A percentile compares a stretch with the other conserved stretches of the same genome.
Conservation (phyloP, 2,797 vertebrate species). For the Epinephelus malabaricus region DNA sequence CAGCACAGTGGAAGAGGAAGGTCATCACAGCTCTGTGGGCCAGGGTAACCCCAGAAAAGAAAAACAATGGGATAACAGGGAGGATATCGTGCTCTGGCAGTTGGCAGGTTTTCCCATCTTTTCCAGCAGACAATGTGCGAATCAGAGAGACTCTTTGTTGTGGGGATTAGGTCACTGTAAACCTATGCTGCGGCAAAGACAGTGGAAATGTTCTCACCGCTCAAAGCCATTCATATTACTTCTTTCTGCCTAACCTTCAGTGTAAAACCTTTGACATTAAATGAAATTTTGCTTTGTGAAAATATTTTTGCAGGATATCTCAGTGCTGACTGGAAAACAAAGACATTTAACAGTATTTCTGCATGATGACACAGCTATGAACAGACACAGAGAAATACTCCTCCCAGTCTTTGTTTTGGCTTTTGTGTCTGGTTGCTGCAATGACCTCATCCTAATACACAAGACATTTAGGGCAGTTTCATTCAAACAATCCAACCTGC, state of each 20-base stretch:
- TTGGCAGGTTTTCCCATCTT: slow-evolving; percentile 68
- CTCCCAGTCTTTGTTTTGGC: background rate
- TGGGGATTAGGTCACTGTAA: slow-evolving; percentile 70
- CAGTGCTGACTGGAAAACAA: slow-evolving; percentile 3
- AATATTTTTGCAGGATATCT: slow-evolving; percentile 26
- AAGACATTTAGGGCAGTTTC: slow-evolving; percentile 8
- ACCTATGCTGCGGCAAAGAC: slow-evolving; percentile 51
- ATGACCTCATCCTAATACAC: slow-evolving; percentile 49
- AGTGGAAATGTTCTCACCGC: slow-evolving; percentile 54
- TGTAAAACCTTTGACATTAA: slow-evolving; percentile 23
- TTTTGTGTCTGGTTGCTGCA: slow-evolving; percentile 25
- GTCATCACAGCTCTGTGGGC: slow-evolving; percentile 56
- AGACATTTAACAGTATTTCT: background rate
- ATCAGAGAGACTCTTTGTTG: slow-evolving; percentile 70
- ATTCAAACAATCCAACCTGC: slow-evolving; percentile 12
- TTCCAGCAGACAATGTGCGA: slow-evolving; percentile 69
- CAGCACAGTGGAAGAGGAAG: slow-evolving; percentile 63
- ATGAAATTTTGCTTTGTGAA: slow-evolving; percentile 6
- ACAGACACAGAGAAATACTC: background rate
- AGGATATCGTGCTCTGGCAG: slow-evolving; percentile 70
- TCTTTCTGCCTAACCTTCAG: slow-evolving; percentile 2
- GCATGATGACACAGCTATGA: background rate
- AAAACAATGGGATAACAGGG: slow-evolving; percentile 74
- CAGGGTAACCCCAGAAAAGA: slow-evolving; percentile 70
- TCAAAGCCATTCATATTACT: slow-evolving; percentile 1